Base-by-base conservation (phyloP, 1,140 invertebrate genomes). In the Eciton burchellii region DNA sequence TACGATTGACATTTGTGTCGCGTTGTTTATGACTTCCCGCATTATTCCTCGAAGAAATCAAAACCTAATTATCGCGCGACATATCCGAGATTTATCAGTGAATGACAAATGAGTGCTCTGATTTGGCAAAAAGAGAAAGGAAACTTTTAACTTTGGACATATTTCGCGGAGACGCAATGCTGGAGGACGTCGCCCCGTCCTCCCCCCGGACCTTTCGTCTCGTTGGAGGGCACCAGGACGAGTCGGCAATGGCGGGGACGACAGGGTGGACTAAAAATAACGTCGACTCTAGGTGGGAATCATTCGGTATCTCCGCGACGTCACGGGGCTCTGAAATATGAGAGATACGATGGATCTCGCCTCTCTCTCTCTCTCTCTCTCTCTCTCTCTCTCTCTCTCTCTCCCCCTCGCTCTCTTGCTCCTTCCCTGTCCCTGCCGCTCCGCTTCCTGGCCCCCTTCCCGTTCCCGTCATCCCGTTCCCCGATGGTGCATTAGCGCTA, bases 401-500 rank as follows among this genome's bases (percentile, higher is more conserved):
- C 29, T n/a, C 35, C 16, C 16, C 14, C 45, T 6, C 14, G 8
- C 11, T 19, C n/a, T 16, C 19, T 19, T n/a, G n/a, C 52, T 54
- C 52, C 52, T n/a, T 54, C 8, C 8, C 52, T 88, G n/a, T 88
- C 88, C 87, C 89, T 85, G 14, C 26, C 16, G 12, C 52, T 2
- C 11, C 35, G 4, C 35, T 29, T 29, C 1, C 3, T 16, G 56
- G 21, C 4, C 54, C 24, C 56, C 72, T 56, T 49, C 59, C 26
- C 59, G 12, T 35, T 35, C 35, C 72, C 89, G 85, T 89, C 91
- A 89, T 92, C 89, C 90, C 91, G 91, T 92, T 91, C 90, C 77
- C 88, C 90, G 92, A 93, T 93, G 92, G 92, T 94, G 93, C 93
- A 93, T 94, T 94, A 94, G 93, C 92, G 92, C 93, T 94, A 94